Evolutionary conservation across 2,888 invertebrate species (phyloP).

Genomic region (Julus scandinavius): DNA sequence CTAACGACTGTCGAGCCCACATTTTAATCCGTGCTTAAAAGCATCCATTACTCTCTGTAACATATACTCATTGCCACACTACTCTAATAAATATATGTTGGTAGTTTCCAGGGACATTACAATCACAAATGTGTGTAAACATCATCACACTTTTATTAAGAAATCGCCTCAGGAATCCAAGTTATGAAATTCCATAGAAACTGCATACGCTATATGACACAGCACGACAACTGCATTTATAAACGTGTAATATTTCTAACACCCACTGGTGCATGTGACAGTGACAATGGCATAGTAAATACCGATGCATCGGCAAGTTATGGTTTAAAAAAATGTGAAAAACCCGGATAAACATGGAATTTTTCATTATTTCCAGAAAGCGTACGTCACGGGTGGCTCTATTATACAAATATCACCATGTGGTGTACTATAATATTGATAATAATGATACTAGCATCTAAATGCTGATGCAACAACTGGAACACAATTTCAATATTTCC

Average conservation of each 20-base stretch:
- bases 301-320: background rate
- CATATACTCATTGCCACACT: too few species aligned
- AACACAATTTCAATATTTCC: too few species aligned
- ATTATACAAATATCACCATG: background rate
- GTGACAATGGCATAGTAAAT: background rate
- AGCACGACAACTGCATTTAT: background rate
- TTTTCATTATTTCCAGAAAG: background rate
- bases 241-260: background rate
- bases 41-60: too few species aligned
- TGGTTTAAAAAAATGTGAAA: background rate
- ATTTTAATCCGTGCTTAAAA: too few species aligned
- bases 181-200: background rate
- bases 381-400: background rate
- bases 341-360: background rate
- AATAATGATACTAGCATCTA: too few species aligned
- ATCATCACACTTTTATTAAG: slow-evolving; percentile 9
- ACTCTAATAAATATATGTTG: background rate
- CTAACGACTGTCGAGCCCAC: too few species aligned
- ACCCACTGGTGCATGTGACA: background rate
- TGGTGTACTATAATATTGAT: too few species aligned
- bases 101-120: background rate
- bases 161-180: background rate
- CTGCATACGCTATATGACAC: background rate
- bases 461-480: too few species aligned
- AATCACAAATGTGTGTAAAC: background rate